Percentiles rank a stretch among this genome's conserved stretches.
These are phyloP conservation scores for Coregonus sp. DNA, from an alignment of 2,797 vertebrate genomes.

Conservation along the genomic window DNA sequence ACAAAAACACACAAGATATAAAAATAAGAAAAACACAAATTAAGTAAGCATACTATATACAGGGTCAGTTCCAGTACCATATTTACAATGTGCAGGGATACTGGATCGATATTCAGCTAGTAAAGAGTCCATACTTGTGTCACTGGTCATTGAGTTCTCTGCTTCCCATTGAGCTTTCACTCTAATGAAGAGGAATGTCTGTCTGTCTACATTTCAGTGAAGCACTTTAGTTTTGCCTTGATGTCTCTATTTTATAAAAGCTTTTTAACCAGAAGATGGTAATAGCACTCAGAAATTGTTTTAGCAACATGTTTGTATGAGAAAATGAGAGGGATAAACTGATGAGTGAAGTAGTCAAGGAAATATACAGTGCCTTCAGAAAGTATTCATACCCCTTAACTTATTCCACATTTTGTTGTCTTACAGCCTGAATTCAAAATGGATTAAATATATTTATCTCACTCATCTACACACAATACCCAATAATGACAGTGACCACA, in stretches of 20 bases:
- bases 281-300: background rate
- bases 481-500: too few species aligned
- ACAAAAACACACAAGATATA: too few species aligned
- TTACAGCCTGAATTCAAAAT: too few species aligned
- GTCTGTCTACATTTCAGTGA: background rate
- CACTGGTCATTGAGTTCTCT: background rate
- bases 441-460: too few species aligned
- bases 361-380: background rate
- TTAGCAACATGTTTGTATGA: background rate
- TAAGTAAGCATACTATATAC: too few species aligned
- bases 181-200: background rate
- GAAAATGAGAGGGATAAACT: background rate
- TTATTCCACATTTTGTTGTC: too few species aligned
- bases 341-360: background rate
- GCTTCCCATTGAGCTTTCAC: background rate
- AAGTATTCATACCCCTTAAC: too few species aligned
- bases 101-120: background rate
- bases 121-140: background rate
- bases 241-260: background rate
- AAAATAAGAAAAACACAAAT: too few species aligned
- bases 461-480: too few species aligned
- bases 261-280: too few species aligned
- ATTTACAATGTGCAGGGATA: too few species aligned
- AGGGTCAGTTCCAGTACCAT: too few species aligned
- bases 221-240: background rate